These are phyloP conservation scores for Dipodomys merriami DNA, from an alignment of 2,113 vertebrate species.

Conservation along the genomic window DNA sequence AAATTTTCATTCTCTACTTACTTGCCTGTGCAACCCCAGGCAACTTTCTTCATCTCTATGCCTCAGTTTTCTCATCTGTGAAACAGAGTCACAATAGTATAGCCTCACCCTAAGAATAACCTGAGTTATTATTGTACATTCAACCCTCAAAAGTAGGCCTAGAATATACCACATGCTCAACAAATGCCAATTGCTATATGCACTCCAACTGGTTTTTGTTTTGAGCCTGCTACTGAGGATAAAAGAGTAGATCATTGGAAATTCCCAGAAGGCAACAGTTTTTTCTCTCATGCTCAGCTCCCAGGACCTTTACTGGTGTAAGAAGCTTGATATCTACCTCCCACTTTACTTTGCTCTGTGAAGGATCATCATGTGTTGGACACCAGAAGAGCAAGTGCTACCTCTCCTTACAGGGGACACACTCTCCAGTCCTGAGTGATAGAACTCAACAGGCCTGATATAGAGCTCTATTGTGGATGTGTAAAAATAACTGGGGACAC, in stretches of 20 bases:
- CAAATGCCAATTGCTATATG: background rate
- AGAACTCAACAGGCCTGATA: background rate
- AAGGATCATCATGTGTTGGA: background rate
- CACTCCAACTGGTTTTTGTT: background rate
- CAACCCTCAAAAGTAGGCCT: background rate
- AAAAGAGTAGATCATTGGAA: background rate
- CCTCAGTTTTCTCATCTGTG: no score
- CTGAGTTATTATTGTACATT: background rate
- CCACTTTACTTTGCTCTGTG: background rate
- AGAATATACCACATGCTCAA: background rate
- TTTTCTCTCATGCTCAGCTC: background rate
- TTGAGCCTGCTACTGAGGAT: background rate
- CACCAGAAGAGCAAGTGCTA: background rate
- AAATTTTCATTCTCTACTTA: no score
- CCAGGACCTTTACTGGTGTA: background rate
- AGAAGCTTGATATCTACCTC: background rate
- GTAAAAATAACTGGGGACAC: background rate
- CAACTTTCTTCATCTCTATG: no score
- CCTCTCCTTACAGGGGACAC: background rate
- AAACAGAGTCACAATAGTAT: background rate
- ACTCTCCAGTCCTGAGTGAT: background rate
- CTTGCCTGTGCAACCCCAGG: background rate
- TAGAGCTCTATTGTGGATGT: background rate
- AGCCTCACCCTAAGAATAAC: background rate
- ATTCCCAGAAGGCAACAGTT: background rate